phyloP scores from a whole-genome alignment of 1,140 invertebrate genomes.

The Lepeophtheirus salmonis region DNA sequence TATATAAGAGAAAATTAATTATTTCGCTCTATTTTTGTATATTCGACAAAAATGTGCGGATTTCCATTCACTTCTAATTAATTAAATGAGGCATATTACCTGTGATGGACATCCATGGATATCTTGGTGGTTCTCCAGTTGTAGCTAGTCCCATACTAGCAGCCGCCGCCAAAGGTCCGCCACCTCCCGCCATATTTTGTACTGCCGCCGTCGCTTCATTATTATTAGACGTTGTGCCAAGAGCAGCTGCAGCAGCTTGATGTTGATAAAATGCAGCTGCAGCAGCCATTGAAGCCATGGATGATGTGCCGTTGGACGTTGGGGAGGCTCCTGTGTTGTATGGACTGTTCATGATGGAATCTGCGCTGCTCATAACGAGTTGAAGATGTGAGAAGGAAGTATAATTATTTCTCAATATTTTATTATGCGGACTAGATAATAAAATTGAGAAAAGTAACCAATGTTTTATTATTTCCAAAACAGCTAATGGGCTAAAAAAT shows the following conservation, averaged over 20 bases:
- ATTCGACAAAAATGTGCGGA: too few relatives aligned
- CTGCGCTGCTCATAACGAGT: too few relatives aligned
- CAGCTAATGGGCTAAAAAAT: too few relatives aligned
- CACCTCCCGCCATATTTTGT: background rate
- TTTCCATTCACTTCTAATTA: background rate
- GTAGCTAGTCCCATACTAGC: background rate
- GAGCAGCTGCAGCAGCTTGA: constrained; percentile 1
- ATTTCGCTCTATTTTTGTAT: too few relatives aligned
- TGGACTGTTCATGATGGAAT: background rate
- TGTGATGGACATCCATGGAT: constrained; percentile 93
- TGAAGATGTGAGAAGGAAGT: too few relatives aligned
- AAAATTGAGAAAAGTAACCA: too few relatives aligned
- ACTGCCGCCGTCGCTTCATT: too few relatives aligned
- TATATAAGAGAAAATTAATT: too few relatives aligned
- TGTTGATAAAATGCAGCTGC: constrained; percentile 3
- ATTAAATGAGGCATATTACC: constrained; percentile 33
- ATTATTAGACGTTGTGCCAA: background rate
- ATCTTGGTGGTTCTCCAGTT: constrained; percentile 43
- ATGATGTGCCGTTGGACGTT: background rate
- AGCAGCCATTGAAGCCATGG: background rate
- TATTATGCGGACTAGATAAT: too few relatives aligned
- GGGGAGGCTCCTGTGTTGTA: background rate
- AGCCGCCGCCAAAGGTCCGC: background rate
- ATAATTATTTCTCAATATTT: too few relatives aligned
- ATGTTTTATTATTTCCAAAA: too few relatives aligned